Percentiles rank a stretch among this genome's conserved stretches.
phyloP scores from a whole-genome alignment of 2,113 vertebrate species.

The Chrysochloris asiatica region DNA sequence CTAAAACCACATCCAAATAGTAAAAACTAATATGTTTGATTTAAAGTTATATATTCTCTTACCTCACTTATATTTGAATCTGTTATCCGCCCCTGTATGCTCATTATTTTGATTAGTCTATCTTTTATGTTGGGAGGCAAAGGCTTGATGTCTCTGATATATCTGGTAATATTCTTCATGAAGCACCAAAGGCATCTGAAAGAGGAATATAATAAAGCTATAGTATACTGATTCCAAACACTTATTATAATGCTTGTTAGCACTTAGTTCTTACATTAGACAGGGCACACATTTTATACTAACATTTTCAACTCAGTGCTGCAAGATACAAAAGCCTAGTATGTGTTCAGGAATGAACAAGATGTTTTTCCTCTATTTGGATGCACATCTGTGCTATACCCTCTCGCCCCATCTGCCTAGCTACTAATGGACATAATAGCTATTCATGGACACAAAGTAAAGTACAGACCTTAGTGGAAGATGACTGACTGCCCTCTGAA shows the following conservation, averaged over 20 bases:
- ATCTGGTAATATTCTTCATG: slow-evolving; percentile 85
- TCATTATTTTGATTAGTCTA: slow-evolving; percentile 89
- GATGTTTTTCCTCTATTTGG: not conserved
- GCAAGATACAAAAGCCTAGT: not conserved
- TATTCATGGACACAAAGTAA: not conserved
- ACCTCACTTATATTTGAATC: slow-evolving; percentile 91
- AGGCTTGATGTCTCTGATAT: slow-evolving; percentile 84
- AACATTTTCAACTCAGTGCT: slow-evolving; percentile 36
- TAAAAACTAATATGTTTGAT: slow-evolving; percentile 34
- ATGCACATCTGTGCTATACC: not conserved
- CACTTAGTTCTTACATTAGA: not conserved
- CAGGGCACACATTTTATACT: slow-evolving; percentile 2
- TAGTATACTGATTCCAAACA: not conserved
- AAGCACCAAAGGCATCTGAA: slow-evolving; percentile 86
- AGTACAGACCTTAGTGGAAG: not conserved
- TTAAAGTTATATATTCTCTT: slow-evolving; percentile 69
- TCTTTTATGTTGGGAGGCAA: slow-evolving; percentile 90
- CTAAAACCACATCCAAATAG: slow-evolving; percentile 29
- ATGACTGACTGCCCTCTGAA: not conserved
- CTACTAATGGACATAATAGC: not conserved
- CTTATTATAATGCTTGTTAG: not conserved
- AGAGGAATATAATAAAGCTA: slow-evolving; percentile 62
- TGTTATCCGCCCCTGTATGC: slow-evolving; percentile 86
- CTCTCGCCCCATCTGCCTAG: not conserved
- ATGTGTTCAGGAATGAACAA: not conserved